phyloP scores from a whole-genome alignment of 2,888 invertebrate genomes.

The Vanessa cardui region DNA sequence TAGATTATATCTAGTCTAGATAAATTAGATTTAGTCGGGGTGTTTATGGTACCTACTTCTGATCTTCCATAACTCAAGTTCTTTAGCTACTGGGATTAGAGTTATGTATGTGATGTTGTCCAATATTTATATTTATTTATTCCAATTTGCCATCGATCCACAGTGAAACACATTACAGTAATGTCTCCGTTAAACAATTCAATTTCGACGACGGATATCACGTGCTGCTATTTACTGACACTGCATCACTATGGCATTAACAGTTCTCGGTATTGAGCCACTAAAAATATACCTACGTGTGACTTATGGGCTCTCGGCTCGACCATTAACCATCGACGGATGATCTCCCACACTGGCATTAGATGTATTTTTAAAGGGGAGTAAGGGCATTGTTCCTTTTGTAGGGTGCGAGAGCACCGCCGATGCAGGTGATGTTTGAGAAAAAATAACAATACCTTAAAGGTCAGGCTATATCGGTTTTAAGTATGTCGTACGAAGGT shows the following conservation, averaged over 20 bases:
- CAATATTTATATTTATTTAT: too few relatives aligned
- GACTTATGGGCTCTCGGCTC: slow-evolving; percentile 44
- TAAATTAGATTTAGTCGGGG: too few relatives aligned
- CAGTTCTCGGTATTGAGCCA: slow-evolving; percentile 65
- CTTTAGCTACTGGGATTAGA: too few relatives aligned
- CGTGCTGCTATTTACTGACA: slow-evolving; percentile 50
- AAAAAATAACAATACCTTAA: slow-evolving; percentile 47
- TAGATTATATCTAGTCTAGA: too few relatives aligned
- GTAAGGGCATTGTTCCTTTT: slow-evolving; percentile 60
- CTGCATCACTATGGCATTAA: slow-evolving; percentile 59
- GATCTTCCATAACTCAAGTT: too few relatives aligned
- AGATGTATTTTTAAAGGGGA: slow-evolving; percentile 52
- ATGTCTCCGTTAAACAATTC: slow-evolving; percentile 38
- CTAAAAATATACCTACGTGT: slow-evolving; percentile 61
- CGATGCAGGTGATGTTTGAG: slow-evolving; percentile 58
- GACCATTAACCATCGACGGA: slow-evolving; percentile 47
- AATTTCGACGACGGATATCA: slow-evolving; percentile 76
- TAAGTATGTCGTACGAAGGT: slow-evolving; percentile 14
- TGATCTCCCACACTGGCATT: slow-evolving; percentile 68
- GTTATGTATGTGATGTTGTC: too few relatives aligned
- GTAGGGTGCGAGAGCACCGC: slow-evolving; percentile 50
- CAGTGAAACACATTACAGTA: background rate
- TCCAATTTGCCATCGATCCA: background rate
- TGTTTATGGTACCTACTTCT: too few relatives aligned
- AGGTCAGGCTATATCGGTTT: slow-evolving; percentile 31